Evolutionary conservation across 2,797 vertebrate genomes (phyloP), one percentile per base, ranked within the genome.

Genomic region (Melanotaenia parkinsoni): DNA sequence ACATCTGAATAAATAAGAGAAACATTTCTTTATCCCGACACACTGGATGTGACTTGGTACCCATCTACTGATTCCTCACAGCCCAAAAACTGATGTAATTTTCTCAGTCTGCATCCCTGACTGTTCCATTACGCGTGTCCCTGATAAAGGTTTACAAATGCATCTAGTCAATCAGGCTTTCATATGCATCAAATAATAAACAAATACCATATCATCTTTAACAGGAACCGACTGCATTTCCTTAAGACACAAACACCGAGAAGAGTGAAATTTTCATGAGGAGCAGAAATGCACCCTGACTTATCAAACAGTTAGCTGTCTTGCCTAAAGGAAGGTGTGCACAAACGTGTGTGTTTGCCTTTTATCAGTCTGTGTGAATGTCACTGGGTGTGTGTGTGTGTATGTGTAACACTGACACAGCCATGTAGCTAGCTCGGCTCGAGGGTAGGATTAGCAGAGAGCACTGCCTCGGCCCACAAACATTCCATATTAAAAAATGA

Each of bases 401-500:
- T 68, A 35, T 69, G 75, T 60, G 83, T 63, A 76, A 83, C 81
- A 88, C 88, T 75, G 89, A 91, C 87, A 91, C 86, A 83, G 84
- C 84, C 90, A 81, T 92, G 92, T 92, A 94, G 89, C 91, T 89
- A 86, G 91, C 90, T 89, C 67, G 30, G 93, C 94, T 94, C 60
- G 72, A 86, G 94, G 95, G 92, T 69, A 90, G 93, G 95, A 95
- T 95, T 95, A 95, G 88, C 56, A 63, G 74, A 20, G 89, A 91
- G 89, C 89, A 89, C 81, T 56, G 93, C 88, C 88, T 90, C 83
- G 81, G 89, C 91, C 90, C 89, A 92, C 93, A 94, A 94, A 94
- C 94, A 94, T 92, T 91, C 90, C 90, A 92, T 92, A 93, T 94
- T 93, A 94, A 93, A 94, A 93, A 92, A 90, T 88, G 85, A 93